Percentiles rank a stretch among this genome's conserved stretches.
Evolutionary conservation across 2,888 invertebrate genomes (phyloP).

Genomic region (Julus scandinavius): DNA sequence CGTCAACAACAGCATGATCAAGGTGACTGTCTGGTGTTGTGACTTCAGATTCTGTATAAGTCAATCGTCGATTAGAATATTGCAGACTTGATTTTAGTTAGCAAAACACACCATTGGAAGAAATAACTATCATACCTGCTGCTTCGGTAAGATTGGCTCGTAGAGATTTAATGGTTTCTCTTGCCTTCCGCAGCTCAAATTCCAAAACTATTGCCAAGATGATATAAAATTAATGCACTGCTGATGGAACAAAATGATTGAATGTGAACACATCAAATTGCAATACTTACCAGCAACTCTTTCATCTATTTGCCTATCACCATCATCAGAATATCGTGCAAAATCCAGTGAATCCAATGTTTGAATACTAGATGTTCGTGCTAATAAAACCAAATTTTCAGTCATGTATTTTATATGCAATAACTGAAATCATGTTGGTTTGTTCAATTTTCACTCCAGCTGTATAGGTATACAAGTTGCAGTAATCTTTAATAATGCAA

Average conservation of each 20-base stretch:
- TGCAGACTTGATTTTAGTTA: not conserved
- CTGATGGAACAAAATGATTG: not conserved
- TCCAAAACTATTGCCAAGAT: slow-evolving; percentile 73
- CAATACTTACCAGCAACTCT: slow-evolving; percentile 72
- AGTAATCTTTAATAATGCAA: no score
- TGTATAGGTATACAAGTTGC: no score
- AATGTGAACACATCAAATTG: not conserved
- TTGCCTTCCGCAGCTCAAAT: slow-evolving; percentile 87
- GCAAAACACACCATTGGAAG: not conserved
- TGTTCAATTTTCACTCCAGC: no score
- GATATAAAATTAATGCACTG: not conserved
- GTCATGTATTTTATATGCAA: not conserved
- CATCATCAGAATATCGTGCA: slow-evolving; percentile 87
- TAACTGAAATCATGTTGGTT: no score
- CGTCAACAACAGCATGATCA: slow-evolving; percentile 61
- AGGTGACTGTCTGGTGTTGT: slow-evolving; percentile 57
- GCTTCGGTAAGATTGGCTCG: slow-evolving; percentile 79
- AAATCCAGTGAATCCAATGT: slow-evolving; percentile 89
- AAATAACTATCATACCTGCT: slow-evolving; percentile 61
- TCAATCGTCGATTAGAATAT: not conserved
- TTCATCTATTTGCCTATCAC: slow-evolving; percentile 81
- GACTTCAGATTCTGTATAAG: slow-evolving; percentile 59
- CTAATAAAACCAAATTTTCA: slow-evolving; percentile 66
- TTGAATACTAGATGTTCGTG: slow-evolving; percentile 84
- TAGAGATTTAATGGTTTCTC: slow-evolving; percentile 83